Conservation (phyloP, 2,797 vertebrate species). For the Sitta carolinensis region DNA sequence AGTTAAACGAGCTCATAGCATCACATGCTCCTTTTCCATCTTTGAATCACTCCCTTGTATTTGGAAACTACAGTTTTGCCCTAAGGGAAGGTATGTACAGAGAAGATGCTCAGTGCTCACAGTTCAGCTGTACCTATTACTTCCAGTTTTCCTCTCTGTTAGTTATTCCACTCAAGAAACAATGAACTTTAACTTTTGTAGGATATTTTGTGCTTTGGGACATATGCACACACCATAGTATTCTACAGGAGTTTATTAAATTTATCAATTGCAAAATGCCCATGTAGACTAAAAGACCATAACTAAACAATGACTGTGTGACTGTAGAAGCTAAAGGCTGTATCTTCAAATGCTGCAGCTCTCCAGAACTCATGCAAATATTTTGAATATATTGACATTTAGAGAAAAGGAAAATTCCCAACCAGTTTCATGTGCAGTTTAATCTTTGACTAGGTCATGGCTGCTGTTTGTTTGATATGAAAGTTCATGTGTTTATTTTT, state of each 20-base stretch:
- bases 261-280: not conserved
- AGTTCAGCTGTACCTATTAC: not conserved
- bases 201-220: not conserved
- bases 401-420: conserved; percentile 35
- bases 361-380: conserved; percentile 11
- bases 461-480: conserved; percentile 30
- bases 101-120: not conserved
- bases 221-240: not conserved
- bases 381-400: conserved; percentile 34
- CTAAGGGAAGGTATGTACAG: not conserved
- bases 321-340: not conserved
- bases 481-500: conserved; percentile 27
- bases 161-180: not conserved
- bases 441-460: conserved; percentile 47
- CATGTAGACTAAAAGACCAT: not conserved
- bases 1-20: not conserved
- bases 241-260: not conserved
- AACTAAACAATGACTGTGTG: not conserved
- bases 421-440: not conserved
- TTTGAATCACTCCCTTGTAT: not conserved
- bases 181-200: not conserved
- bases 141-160: not conserved
- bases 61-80: not conserved
- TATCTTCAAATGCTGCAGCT: not conserved
- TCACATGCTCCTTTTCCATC: not conserved